Evolutionary conservation across 2,888 invertebrate species (phyloP).

Genomic region (Conus canariensis): DNA sequence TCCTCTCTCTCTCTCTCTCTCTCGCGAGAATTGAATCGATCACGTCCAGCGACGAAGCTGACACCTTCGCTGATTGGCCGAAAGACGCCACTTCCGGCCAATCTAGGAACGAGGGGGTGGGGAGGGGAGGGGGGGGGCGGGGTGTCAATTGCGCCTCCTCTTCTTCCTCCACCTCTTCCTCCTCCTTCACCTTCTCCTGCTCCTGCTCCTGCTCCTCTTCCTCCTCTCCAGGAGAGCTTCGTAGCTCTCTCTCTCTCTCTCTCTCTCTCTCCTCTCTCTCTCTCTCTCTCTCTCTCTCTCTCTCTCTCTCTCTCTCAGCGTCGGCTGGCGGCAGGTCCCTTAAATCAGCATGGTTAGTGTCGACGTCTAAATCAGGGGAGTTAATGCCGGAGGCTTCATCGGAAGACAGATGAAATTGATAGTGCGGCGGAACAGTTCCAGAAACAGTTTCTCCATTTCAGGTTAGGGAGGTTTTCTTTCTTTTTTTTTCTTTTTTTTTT

Average conservation of each 20-base stretch:
- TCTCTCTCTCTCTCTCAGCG: not conserved
- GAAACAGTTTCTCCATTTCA: slow-evolving; percentile 20
- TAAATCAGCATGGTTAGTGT: slow-evolving; percentile 32
- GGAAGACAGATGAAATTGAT: slow-evolving; percentile 31
- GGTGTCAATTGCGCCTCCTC: slow-evolving; percentile 29
- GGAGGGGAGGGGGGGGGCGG: too few species aligned
- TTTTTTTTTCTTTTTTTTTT: not conserved
- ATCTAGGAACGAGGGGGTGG: not conserved
- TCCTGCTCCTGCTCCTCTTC: too few species aligned
- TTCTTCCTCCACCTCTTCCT: not conserved
- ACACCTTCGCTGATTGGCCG: slow-evolving; percentile 30
- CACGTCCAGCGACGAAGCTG: not conserved
- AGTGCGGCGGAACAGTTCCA: slow-evolving; percentile 16
- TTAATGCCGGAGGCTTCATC: not conserved
- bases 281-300: too few species aligned
- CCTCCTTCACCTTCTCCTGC: not conserved
- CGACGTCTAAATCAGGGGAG: slow-evolving; percentile 26
- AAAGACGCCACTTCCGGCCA: slow-evolving; percentile 39
- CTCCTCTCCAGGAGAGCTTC: not conserved
- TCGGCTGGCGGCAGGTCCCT: not conserved
- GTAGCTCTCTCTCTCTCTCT: too few species aligned
- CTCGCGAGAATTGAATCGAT: slow-evolving; percentile 25
- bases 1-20: not conserved
- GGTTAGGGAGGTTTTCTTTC: not conserved
- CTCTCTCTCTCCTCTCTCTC: not conserved